Evolutionary conservation across 2,888 invertebrate genomes (phyloP).

Genomic region (Diadegma fenestrale): DNA sequence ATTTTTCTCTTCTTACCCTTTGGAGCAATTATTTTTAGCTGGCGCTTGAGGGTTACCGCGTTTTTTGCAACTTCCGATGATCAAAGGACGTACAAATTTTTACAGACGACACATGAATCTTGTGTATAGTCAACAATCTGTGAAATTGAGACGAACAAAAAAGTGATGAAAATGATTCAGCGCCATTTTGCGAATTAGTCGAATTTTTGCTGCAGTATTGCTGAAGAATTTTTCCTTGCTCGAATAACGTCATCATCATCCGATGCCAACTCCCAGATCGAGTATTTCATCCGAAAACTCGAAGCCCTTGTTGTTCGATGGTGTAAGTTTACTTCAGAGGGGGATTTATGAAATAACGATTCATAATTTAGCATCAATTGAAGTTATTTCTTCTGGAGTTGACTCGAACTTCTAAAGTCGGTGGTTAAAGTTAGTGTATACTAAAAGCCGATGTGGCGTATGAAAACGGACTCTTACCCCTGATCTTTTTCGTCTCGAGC

Average conservation of each 20-base stretch:
- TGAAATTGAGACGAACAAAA: too few relatives aligned
- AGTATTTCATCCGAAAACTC: not conserved
- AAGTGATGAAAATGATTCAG: not conserved
- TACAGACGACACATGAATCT: too few relatives aligned
- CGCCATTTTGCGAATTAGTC: not conserved
- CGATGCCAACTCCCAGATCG: not conserved
- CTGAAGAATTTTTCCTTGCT: not conserved
- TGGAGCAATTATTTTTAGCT: not conserved
- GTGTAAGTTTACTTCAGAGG: not conserved
- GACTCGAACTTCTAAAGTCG: not conserved
- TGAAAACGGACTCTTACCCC: conserved; percentile 73
- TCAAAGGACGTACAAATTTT: not conserved
- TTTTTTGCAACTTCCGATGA: not conserved
- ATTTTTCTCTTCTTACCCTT: not conserved
- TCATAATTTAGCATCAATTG: conserved; percentile 7
- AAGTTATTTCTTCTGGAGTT: not conserved
- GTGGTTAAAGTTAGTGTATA: conserved; percentile 66
- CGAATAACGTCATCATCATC: not conserved
- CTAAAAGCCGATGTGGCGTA: conserved; percentile 62
- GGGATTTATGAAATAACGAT: conserved; percentile 3
- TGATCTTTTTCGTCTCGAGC: conserved; percentile 66
- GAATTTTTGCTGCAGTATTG: not conserved
- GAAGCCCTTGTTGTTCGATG: not conserved
- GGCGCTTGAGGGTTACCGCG: not conserved
- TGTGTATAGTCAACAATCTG: too few relatives aligned